phyloP scores from a whole-genome alignment of 2,888 invertebrate genomes.

The Orthosia gracilis region DNA sequence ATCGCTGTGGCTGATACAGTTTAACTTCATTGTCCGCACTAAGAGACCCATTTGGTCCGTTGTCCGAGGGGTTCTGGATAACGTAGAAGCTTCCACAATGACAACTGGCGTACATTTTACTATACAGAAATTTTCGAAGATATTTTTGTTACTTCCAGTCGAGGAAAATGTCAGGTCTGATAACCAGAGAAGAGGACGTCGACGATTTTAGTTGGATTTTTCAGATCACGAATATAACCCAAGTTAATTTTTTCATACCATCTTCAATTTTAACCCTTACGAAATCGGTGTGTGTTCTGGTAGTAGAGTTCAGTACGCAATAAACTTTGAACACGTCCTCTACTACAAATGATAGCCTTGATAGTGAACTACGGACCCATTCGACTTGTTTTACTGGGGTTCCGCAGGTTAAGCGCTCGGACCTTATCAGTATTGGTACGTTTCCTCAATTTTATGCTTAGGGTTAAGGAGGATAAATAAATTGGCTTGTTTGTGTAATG shows the following conservation, averaged over 20 bases:
- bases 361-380: conserved; percentile 34
- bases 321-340: conserved; percentile 49
- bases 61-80: too few species aligned
- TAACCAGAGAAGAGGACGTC: neutral
- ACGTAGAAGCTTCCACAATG: too few species aligned
- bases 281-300: conserved; percentile 1
- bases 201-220: too few species aligned
- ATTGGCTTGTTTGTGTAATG: too few species aligned
- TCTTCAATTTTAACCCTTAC: conserved; percentile 29
- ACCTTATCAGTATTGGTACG: conserved; percentile 33
- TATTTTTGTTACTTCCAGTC: neutral
- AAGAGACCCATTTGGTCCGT: too few species aligned
- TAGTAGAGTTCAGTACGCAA: conserved; percentile 18
- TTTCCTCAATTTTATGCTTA: conserved; percentile 24
- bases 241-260: neutral
- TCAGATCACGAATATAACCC: too few species aligned
- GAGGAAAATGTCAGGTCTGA: neutral
- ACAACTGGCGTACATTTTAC: too few species aligned
- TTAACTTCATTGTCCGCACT: too few species aligned
- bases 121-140: too few species aligned
- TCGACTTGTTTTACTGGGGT: conserved; percentile 48
- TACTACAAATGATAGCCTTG: conserved; percentile 36
- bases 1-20: too few species aligned
- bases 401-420: conserved; percentile 33
- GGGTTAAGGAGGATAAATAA: neutral